These are phyloP conservation scores for Oncorhynchus masou DNA, from an alignment of 2,113 vertebrate species.

Conservation along the genomic window DNA sequence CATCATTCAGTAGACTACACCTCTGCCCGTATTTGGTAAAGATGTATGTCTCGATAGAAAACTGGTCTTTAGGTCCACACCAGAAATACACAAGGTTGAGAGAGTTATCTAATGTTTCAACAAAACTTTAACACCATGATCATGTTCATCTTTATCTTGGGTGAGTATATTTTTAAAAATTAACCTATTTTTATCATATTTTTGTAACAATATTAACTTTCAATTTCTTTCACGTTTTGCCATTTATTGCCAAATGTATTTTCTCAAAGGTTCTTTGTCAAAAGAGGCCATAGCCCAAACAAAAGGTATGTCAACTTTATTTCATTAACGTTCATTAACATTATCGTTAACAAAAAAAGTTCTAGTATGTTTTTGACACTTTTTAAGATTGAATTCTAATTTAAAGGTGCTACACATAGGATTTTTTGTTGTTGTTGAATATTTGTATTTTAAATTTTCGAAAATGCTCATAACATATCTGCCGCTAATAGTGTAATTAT, in stretches of 20 bases:
- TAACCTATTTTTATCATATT: too few species aligned
- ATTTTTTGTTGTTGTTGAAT: too few species aligned
- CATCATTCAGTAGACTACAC: too few species aligned
- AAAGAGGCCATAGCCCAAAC: not conserved
- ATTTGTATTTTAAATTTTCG: too few species aligned
- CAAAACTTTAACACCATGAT: slow-evolving; percentile 12
- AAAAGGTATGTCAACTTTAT: not conserved
- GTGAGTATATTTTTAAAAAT: slow-evolving; percentile 29
- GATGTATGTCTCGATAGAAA: too few species aligned
- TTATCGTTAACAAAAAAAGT: not conserved
- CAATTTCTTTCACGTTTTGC: too few species aligned
- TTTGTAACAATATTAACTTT: too few species aligned
- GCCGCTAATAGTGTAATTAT: too few species aligned
- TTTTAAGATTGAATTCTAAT: not conserved
- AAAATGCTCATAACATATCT: too few species aligned
- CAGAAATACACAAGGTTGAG: not conserved
- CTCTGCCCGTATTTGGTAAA: not conserved
- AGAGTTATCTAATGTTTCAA: not conserved
- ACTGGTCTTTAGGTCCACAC: not conserved
- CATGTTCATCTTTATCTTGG: slow-evolving; percentile 11
- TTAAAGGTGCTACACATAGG: too few species aligned
- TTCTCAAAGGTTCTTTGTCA: slow-evolving; percentile 5
- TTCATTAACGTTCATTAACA: not conserved
- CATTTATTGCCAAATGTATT: too few species aligned
- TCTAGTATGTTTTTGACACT: not conserved